phyloP scores from a whole-genome alignment of 2,797 vertebrate genomes.

The Lepilemur septentrionalis region DNA sequence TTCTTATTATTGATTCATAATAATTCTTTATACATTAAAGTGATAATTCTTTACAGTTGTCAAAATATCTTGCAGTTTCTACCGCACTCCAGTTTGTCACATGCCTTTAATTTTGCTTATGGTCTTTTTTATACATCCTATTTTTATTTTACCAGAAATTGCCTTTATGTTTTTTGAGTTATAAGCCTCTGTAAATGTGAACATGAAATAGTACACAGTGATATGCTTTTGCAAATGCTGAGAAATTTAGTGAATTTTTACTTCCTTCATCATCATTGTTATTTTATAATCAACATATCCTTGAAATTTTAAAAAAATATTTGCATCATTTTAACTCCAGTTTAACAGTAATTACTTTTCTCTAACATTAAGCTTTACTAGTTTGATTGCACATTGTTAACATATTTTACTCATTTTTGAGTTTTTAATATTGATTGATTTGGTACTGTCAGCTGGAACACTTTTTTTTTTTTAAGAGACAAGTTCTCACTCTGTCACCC shows the following conservation, averaged over 20 bases:
- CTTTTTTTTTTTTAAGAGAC: not conserved
- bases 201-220: not conserved
- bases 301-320: not conserved
- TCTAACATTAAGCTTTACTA: not conserved
- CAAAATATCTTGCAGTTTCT: not conserved
- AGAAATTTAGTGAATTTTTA: conserved; percentile 16
- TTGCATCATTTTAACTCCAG: not conserved
- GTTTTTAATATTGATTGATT: conserved; percentile 30
- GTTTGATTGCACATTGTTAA: not conserved
- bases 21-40: conserved; percentile 8
- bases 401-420: not conserved
- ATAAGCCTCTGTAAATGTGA: not conserved
- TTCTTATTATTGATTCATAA: not conserved
- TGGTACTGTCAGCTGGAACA: not conserved
- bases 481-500: not conserved
- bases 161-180: not conserved
- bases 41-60: not conserved
- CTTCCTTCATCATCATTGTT: not conserved
- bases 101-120: not conserved
- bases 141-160: not conserved
- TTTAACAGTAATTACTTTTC: not conserved
- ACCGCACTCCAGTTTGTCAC: not conserved
- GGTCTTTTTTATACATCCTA: not conserved
- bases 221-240: not conserved
- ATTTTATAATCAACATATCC: not conserved